Conservation (phyloP, 2,113 vertebrate species). For the Malurus elegans region DNA sequence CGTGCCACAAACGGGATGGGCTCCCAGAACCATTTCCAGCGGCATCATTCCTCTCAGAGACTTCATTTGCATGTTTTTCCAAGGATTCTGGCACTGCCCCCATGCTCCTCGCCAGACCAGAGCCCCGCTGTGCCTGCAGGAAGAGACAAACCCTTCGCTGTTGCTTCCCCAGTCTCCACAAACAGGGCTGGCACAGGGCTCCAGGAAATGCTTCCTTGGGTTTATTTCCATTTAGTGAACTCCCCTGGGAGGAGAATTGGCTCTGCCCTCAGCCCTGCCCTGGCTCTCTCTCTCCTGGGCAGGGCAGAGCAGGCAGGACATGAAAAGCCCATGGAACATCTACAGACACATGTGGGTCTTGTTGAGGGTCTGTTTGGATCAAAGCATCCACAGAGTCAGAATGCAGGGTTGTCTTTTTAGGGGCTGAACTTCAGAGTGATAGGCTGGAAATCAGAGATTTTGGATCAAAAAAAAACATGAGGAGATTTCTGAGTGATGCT, state of each 20-base stretch:
- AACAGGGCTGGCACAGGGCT: fast-evolving
- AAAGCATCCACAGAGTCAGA: not conserved
- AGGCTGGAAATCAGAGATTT: not conserved
- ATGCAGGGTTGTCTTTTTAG: not conserved
- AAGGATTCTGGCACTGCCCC: not conserved
- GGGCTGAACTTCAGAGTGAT: not conserved
- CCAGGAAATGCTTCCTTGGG: not conserved
- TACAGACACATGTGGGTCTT: fast-evolving
- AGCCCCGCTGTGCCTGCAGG: not conserved
- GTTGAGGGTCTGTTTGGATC: fast-evolving
- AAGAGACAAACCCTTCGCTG: not conserved
- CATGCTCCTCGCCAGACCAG: fast-evolving
- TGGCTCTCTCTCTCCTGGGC: fast-evolving
- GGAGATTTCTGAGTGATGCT: not conserved
- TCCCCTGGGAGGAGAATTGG: not conserved
- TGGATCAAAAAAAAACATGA: not conserved
- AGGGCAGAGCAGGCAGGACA: not conserved
- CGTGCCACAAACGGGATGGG: fast-evolving
- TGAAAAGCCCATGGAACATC: not conserved
- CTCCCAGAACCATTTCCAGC: not conserved
- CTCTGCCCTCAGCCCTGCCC: not conserved
- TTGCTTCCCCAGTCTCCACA: fast-evolving
- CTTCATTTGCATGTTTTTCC: not conserved
- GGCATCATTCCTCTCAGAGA: not conserved
- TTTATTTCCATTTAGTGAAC: not conserved